phyloP scores from a whole-genome alignment of 1,140 invertebrate genomes.

The Cyclina sinensis region DNA sequence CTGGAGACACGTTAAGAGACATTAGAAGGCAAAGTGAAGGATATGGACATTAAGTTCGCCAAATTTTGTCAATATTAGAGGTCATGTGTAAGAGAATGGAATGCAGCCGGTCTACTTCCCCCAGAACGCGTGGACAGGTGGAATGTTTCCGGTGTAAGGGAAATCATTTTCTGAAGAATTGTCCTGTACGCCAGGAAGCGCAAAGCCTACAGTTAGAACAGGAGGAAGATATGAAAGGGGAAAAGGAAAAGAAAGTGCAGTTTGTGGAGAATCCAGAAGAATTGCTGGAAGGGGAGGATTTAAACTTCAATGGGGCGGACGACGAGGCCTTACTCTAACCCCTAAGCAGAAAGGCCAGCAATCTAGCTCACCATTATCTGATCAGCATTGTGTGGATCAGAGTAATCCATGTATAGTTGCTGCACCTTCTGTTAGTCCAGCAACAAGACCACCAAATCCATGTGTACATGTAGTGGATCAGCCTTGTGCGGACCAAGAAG shows the following conservation, averaged over 20 bases:
- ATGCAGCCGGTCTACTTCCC: too few relatives aligned
- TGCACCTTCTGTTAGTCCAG: not conserved
- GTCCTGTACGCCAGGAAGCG: not conserved
- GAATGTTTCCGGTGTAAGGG: too few relatives aligned
- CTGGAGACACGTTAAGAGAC: not conserved
- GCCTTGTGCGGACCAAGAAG: not conserved
- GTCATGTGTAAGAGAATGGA: not conserved
- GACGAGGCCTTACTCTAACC: too few relatives aligned
- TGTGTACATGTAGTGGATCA: not conserved
- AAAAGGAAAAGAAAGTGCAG: not conserved
- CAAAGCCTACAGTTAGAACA: too few relatives aligned
- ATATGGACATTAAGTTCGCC: not conserved
- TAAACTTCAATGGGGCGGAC: slow-evolving; percentile 39
- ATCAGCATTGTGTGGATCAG: too few relatives aligned
- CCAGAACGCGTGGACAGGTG: not conserved
- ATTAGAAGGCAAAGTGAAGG: not conserved
- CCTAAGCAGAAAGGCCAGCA: too few relatives aligned
- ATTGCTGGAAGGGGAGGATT: not conserved
- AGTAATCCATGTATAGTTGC: not conserved
- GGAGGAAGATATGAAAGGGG: not conserved
- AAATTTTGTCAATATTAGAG: not conserved
- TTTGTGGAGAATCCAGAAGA: not conserved
- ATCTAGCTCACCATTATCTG: too few relatives aligned
- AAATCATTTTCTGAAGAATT: too few relatives aligned
- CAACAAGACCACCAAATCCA: not conserved